phyloP scores from a whole-genome alignment of 2,113 vertebrate genomes.

The Bombycilla garrulus region DNA sequence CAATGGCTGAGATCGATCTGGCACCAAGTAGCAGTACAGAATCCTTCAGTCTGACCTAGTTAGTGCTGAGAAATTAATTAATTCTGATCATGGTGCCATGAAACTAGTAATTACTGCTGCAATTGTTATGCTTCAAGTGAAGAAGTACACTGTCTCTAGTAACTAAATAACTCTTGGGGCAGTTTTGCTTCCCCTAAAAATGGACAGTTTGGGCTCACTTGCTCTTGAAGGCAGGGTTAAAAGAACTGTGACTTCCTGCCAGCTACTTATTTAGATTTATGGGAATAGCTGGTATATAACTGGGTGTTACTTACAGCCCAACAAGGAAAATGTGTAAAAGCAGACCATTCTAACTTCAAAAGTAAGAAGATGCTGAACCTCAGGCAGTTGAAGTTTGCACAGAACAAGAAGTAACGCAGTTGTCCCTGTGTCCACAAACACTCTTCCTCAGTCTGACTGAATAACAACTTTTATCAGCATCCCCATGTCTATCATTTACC shows the following conservation, averaged over 20 bases:
- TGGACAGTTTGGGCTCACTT: background rate
- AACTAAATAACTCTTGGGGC: background rate
- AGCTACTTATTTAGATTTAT: background rate
- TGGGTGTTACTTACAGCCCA: background rate
- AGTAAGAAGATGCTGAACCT: background rate
- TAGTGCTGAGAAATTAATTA: background rate
- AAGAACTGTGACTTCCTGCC: background rate
- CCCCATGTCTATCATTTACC: background rate
- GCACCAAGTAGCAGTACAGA: background rate
- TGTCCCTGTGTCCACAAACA: background rate
- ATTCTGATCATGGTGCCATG: background rate
- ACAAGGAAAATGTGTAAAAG: background rate
- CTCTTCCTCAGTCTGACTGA: background rate
- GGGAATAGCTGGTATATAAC: background rate
- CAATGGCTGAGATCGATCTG: background rate
- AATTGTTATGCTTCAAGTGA: background rate
- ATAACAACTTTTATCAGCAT: background rate
- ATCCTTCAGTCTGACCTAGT: background rate
- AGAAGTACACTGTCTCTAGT: background rate
- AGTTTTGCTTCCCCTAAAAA: background rate
- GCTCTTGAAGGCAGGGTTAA: background rate
- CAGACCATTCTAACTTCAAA: background rate
- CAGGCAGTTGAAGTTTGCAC: background rate
- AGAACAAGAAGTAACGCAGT: background rate
- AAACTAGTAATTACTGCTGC: background rate